Conservation (phyloP, 2,113 vertebrate species). For the Cottus gobio region DNA sequence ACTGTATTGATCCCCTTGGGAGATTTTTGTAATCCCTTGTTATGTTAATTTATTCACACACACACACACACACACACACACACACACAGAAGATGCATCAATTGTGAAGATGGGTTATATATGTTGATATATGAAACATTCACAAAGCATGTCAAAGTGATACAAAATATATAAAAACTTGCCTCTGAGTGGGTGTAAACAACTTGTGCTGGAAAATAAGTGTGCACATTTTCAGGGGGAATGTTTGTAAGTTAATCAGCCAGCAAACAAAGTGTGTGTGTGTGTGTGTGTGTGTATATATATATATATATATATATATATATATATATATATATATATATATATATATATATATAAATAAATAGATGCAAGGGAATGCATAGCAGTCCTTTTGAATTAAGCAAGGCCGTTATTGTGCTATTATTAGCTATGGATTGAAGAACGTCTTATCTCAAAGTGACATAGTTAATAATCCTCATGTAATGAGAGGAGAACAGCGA, state of each 20-base stretch:
- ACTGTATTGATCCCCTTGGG: neutral
- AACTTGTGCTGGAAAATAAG: neutral
- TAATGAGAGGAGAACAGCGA: neutral
- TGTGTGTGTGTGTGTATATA: too few species aligned
- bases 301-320: too few species aligned
- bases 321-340: too few species aligned
- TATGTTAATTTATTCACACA: neutral
- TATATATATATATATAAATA: too few species aligned
- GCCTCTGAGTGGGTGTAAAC: neutral
- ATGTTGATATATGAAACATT: neutral
- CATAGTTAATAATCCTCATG: conserved; percentile 6
- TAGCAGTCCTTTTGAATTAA: neutral
- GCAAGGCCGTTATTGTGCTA: neutral
- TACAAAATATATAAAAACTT: neutral
- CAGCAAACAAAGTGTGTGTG: too few species aligned
- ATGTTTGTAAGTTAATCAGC: neutral
- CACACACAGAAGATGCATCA: neutral
- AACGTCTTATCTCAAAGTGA: conserved; percentile 1
- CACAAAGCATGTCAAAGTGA: neutral
- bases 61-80: neutral
- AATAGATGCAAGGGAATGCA: neutral
- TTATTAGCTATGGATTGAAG: neutral
- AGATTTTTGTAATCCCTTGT: neutral
- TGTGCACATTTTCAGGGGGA: neutral
- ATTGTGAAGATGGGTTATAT: neutral